Conservation (phyloP, 2,113 vertebrate species). For the Pimephales promelas region DNA sequence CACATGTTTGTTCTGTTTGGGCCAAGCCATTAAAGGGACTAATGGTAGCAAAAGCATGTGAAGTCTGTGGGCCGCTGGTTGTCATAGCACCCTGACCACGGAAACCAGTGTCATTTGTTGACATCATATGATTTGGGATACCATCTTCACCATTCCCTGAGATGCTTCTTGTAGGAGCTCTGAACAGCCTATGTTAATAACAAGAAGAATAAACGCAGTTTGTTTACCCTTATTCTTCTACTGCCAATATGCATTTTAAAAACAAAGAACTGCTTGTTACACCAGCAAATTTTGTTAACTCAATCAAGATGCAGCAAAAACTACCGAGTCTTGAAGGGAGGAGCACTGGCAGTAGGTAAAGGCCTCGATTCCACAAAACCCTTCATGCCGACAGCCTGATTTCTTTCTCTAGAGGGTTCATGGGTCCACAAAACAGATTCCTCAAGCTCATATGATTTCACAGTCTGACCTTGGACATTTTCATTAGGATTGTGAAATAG, state of each 20-base stretch:
- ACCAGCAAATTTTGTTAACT: slow-evolving; percentile 12
- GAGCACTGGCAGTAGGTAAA: not conserved
- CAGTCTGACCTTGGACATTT: slow-evolving; percentile 42
- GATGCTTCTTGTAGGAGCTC: slow-evolving; percentile 64
- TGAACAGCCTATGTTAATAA: slow-evolving; percentile 81
- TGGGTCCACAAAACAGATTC: slow-evolving; percentile 49
- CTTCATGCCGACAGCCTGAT: not conserved
- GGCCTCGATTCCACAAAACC: slow-evolving; percentile 12
- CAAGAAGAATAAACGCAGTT: slow-evolving; percentile 32
- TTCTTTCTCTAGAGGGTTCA: slow-evolving; percentile 55
- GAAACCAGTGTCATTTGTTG: slow-evolving; percentile 62
- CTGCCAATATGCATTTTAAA: not conserved
- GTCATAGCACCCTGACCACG: slow-evolving; percentile 64
- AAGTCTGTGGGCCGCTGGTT: slow-evolving; percentile 71
- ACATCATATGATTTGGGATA: slow-evolving; percentile 62
- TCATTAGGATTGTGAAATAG: slow-evolving; percentile 52
- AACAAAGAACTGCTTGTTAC: not conserved
- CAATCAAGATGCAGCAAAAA: not conserved
- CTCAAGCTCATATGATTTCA: slow-evolving; percentile 54
- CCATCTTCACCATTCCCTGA: slow-evolving; percentile 58
- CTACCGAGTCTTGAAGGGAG: slow-evolving; percentile 35
- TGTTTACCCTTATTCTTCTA: slow-evolving; percentile 30
- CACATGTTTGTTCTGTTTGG: slow-evolving; percentile 67
- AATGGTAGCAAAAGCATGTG: slow-evolving; percentile 62
- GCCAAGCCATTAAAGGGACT: slow-evolving; percentile 66